Conservation (phyloP, 2,113 vertebrate genomes). For the Pungitius pungitius region DNA sequence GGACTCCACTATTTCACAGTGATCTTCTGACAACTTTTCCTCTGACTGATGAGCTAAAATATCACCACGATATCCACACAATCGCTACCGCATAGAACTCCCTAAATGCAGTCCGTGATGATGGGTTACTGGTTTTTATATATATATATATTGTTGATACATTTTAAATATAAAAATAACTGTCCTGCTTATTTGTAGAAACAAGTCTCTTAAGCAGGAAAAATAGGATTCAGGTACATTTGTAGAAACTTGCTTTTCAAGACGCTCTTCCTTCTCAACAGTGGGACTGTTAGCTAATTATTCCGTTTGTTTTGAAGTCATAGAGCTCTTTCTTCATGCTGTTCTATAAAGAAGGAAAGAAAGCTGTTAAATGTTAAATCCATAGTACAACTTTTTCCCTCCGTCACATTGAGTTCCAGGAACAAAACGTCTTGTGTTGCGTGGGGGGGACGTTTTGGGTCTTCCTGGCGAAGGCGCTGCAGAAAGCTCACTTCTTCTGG, state of each 20-base stretch:
- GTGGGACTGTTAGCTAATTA: background rate
- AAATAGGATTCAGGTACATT: conserved; percentile 12
- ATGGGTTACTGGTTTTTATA: conserved; percentile 35
- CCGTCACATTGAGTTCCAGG: conserved; percentile 45
- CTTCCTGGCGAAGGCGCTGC: background rate
- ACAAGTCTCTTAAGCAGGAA: conserved; percentile 2
- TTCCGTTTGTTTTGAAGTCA: conserved; percentile 14
- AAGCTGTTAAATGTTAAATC: conserved; percentile 29
- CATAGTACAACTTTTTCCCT: conserved; percentile 11
- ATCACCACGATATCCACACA: conserved; percentile 48
- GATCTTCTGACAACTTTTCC: conserved; percentile 52
- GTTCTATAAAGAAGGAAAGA: background rate
- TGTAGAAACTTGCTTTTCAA: conserved; percentile 15
- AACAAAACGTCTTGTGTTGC: conserved; percentile 20
- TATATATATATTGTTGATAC: conserved; percentile 32
- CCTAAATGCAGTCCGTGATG: conserved; percentile 31
- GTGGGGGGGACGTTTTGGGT: conserved; percentile 1
- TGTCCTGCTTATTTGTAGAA: conserved; percentile 23
- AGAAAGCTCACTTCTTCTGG: conserved; percentile 7
- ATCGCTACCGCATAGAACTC: conserved; percentile 38
- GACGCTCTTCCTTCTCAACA: conserved; percentile 13
- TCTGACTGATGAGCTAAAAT: conserved; percentile 23
- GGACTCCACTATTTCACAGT: conserved; percentile 62
- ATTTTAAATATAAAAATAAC: conserved; percentile 69
- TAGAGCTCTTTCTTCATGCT: conserved; percentile 2